Percentiles rank a stretch among this genome's conserved stretches.
phyloP scores from a whole-genome alignment of 2,888 invertebrate genomes.

The Callyntrura guangdongensis region DNA sequence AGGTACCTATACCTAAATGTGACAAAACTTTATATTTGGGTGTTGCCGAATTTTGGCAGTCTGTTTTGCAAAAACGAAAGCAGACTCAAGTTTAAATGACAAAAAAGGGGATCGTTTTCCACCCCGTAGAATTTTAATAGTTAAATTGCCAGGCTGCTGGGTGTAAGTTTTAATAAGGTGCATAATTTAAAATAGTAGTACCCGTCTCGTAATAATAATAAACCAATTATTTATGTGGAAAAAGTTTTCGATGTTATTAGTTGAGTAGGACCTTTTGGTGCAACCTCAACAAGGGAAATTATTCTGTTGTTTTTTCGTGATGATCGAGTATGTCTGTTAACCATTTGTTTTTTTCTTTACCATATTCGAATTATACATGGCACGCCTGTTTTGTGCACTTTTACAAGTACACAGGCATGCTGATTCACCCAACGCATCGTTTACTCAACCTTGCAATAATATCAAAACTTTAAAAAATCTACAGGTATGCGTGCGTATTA shows the following conservation, averaged over 20 bases:
- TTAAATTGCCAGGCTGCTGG: no score
- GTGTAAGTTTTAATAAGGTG: background rate
- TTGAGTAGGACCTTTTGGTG: background rate
- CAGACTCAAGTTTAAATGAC: background rate
- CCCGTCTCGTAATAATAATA: background rate
- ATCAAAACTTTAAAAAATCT: background rate
- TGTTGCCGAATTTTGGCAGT: no score
- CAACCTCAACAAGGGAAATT: constrained; percentile 32
- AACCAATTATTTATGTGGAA: background rate
- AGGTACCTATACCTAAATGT: background rate
- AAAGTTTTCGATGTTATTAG: background rate
- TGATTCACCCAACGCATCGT: constrained; percentile 45
- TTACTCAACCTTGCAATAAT: background rate
- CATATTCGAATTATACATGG: constrained; percentile 26
- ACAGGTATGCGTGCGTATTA: background rate
- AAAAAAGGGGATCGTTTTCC: no score
- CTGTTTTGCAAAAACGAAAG: background rate
- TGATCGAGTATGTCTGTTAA: no score
- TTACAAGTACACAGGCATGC: constrained; percentile 48
- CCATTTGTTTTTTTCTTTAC: constrained; percentile 45
- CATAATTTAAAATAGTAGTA: background rate
- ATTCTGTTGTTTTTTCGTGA: background rate
- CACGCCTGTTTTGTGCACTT: constrained; percentile 58
- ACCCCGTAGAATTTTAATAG: no score
- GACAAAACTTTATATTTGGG: background rate